A percentile compares a stretch with the other conserved stretches of the same genome.
phyloP scores from a whole-genome alignment of 2,888 invertebrate genomes.

The Apotomis capreana region DNA sequence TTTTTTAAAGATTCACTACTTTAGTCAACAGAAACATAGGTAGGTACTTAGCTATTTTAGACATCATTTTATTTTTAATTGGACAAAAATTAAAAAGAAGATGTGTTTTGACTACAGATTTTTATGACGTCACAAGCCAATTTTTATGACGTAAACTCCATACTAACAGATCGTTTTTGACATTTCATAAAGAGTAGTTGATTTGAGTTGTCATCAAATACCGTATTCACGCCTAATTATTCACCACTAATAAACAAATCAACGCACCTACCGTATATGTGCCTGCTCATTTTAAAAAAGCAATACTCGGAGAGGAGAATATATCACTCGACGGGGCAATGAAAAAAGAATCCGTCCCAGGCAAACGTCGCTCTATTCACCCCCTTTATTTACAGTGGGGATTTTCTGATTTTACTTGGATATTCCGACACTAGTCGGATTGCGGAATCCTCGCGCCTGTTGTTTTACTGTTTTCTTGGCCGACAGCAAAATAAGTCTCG shows the following conservation, averaged over 20 bases:
- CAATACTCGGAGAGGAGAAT: conserved; percentile 56
- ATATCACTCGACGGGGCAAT: conserved; percentile 61
- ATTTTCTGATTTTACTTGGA: conserved; percentile 70
- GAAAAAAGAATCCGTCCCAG: conserved; percentile 66
- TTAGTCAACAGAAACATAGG: too few species aligned
- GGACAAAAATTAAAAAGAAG: too few species aligned
- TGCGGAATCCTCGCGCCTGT: conserved; percentile 46
- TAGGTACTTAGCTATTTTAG: too few species aligned
- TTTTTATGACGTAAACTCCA: too few species aligned
- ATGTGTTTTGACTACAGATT: too few species aligned
- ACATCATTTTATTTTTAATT: too few species aligned
- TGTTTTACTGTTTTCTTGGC: conserved; percentile 31
- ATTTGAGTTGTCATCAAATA: too few species aligned
- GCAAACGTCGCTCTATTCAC: conserved; percentile 64
- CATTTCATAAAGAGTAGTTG: too few species aligned
- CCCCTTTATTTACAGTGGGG: conserved; percentile 70
- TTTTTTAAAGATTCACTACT: neutral
- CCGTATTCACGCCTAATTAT: neutral
- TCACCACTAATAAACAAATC: neutral
- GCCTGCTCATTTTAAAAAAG: conserved; percentile 34
- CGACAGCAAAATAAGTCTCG: neutral
- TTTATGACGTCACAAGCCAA: too few species aligned
- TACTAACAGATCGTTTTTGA: too few species aligned
- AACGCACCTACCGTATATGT: neutral
- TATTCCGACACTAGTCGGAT: conserved; percentile 62